phyloP scores from a whole-genome alignment of 2,113 vertebrate species.

The Bambusicola thoracicus region DNA sequence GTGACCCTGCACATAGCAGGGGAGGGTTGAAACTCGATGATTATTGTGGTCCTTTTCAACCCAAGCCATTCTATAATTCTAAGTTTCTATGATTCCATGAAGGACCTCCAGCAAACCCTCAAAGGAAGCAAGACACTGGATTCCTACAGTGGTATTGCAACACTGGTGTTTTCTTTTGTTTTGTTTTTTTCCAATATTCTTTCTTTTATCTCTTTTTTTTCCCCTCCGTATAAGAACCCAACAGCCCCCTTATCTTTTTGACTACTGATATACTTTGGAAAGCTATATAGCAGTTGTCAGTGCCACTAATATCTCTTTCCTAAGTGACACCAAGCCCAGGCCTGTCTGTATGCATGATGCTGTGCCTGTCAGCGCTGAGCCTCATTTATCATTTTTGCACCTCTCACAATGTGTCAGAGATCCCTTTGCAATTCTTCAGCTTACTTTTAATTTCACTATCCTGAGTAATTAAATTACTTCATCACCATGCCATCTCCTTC shows the following conservation, averaged over 20 bases:
- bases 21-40: no score
- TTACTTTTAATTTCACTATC: not conserved
- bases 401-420: not conserved
- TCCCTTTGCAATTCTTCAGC: not conserved
- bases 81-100: not conserved
- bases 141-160: not conserved
- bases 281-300: not conserved
- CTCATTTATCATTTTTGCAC: conserved; percentile 13
- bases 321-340: not conserved
- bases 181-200: not conserved
- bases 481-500: not conserved
- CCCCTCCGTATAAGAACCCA: not conserved
- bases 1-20: no score
- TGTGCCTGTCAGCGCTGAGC: not conserved
- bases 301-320: not conserved
- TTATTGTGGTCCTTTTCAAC: no score
- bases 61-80: no score
- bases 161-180: no score
- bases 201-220: not conserved
- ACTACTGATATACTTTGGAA: not conserved
- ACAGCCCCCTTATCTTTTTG: not conserved
- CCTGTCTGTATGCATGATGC: not conserved
- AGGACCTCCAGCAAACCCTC: not conserved
- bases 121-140: not conserved
- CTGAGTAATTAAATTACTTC: not conserved